Evolutionary conservation across 2,797 vertebrate genomes (phyloP).

Genomic region (Trichosurus vulpecula): DNA sequence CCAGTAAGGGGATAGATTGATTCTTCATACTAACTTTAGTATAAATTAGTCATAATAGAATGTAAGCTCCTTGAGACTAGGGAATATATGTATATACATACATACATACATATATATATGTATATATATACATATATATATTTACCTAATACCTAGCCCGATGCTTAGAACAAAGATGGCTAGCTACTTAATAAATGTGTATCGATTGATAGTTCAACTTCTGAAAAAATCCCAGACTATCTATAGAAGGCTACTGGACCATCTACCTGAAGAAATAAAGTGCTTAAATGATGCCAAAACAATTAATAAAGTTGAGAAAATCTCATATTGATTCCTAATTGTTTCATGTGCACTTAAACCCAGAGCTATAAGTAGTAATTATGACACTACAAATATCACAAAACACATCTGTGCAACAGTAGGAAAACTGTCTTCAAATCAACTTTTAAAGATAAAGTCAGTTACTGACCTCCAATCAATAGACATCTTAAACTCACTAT

Average conservation of each 20-base stretch:
- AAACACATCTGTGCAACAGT: not conserved
- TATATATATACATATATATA: no score
- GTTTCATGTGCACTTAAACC: not conserved
- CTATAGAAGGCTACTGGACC: not conserved
- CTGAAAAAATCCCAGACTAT: not conserved
- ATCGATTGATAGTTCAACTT: not conserved
- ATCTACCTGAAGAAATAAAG: not conserved
- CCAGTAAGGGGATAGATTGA: not conserved
- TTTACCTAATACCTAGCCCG: no score
- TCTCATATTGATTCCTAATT: not conserved
- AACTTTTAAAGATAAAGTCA: no score
- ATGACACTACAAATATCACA: not conserved
- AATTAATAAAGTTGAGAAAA: not conserved
- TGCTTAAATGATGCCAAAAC: not conserved
- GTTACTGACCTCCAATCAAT: not conserved
- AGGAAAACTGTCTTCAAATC: not conserved
- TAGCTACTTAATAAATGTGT: no score
- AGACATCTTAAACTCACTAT: not conserved
- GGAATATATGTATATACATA: no score
- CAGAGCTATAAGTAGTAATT: not conserved
- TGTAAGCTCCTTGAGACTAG: not conserved
- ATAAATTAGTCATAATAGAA: not conserved
- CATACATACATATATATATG: no score
- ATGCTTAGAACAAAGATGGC: no score
- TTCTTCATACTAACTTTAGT: not conserved